Conservation (phyloP, 2,797 vertebrate species). For the Onychomys torridus region DNA sequence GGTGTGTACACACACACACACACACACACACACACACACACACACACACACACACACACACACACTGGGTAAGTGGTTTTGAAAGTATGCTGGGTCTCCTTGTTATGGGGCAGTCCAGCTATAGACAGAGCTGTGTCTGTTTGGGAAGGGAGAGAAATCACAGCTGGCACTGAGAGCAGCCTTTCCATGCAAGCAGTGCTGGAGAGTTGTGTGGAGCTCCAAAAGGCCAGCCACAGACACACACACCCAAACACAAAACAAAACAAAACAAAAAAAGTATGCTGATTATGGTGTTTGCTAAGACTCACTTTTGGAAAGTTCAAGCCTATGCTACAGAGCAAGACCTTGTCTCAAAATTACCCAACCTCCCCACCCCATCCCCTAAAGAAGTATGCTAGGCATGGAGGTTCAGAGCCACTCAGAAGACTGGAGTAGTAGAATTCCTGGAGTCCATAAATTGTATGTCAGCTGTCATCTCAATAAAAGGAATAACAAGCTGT, state of each 20-base stretch:
- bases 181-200: constrained; percentile 83
- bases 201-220: constrained; percentile 65
- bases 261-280: too few relatives aligned
- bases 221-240: constrained; percentile 84
- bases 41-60: too few relatives aligned
- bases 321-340: background rate
- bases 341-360: background rate
- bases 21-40: too few relatives aligned
- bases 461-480: background rate
- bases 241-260: too few relatives aligned
- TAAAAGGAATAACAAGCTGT: background rate
- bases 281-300: background rate
- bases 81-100: too few relatives aligned
- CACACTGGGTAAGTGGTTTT: background rate
- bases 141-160: constrained; percentile 95
- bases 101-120: constrained; percentile 93
- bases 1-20: too few relatives aligned
- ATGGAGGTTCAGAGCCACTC: background rate
- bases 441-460: background rate
- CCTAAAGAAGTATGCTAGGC: background rate
- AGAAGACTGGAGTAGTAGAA: background rate
- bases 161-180: constrained; percentile 72
- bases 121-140: constrained; percentile 90
- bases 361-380: too few relatives aligned
- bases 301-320: background rate